Base-by-base conservation (phyloP, 1,140 invertebrate genomes). In the Oedothorax gibbosus region DNA sequence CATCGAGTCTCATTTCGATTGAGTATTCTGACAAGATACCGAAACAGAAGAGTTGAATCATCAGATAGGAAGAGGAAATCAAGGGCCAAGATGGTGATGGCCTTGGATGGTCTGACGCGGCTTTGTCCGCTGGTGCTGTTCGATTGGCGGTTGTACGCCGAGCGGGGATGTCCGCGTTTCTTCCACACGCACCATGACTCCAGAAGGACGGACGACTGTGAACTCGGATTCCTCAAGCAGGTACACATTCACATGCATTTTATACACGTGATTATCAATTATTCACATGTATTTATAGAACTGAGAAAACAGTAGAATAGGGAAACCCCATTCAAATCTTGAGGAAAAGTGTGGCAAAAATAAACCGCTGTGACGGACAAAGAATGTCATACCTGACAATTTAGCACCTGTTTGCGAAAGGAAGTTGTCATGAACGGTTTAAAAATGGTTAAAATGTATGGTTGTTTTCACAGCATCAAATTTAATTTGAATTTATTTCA, bases 71-170 rank as follows among this genome's bases (percentile, higher is more conserved):
- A 51, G 12, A 78, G 62, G 57, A 78, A 65, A 50, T 20, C 11
- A 9, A n/a, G 57, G 12, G 50, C 57, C 87, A 87, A 75, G 14
- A 87, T 87, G 87, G 87, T 87, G 54, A 87, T 87, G 87, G 87
- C 87, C 57, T 81, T 87, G 62, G 87, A 87, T 78, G 87, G 87
- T 18, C 73, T 87, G 54, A 87, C 87, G 62, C 87, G 87, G 85
- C 87, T 87, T 35, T 87, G 87, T 85, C 87, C 87, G 80, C 56
- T 86, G 51, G 77, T 87, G 7, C 71, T 87, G 12, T 87, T 87
- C 72, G 87, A 87, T 21, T 87, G 87, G 87, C 64, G 87, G 14
- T 76, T 87, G 35, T 87, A 87, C 66, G 87, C 87, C 10, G 87
- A 87, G 82, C 53, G 87, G 14, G 87, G 87, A 2, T 85, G 86